Evolutionary conservation across 2,797 vertebrate genomes (phyloP), one percentile per base, ranked within the genome.

Genomic region (Sebastes matsubarae): DNA sequence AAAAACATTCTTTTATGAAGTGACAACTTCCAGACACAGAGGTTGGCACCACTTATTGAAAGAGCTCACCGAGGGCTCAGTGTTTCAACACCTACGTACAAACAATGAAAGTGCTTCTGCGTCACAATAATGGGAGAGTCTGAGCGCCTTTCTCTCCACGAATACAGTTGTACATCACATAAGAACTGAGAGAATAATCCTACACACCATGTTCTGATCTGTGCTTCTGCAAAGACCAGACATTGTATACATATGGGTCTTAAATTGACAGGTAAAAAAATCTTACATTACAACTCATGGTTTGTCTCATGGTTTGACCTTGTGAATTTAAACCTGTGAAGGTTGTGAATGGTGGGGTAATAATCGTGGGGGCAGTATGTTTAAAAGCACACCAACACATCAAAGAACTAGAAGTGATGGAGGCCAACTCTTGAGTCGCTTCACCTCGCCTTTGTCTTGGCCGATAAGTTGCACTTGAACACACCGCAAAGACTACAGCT

Each of bases 71-170:
- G 22, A 77, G 14, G 25, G 2, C 75, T 68, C 18, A 8, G 52
- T 36, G 60, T 75, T 79, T 80, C 34, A 79, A 68, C 80, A 81
- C 74, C 79, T 68, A 80, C 68, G 24, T 32, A 52, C 38, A 79
- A 81, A 83, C 55, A 81, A 24, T 57, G 5, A 60, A 75, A 67
- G 64, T 46, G 27, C 9, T 25, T 36, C 34, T 77, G 64, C 72
- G 13, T 71, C 68, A 73, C 42, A 57, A 55, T 55, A 63, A 79
- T 36, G 27, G 7, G 10, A 72, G 25, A 36, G 50, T 52, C n/a
- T 29, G 29, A 67, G 14, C 27, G 34, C 36, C 34, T 70, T 58
- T 70, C n/a, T 60, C 57, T 46, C 22, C 11, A 58, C 10, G 60
- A 58, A 11, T 3, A 10, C 16, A 65, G 54, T 32, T 54, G 14